Evolutionary conservation across 1,140 invertebrate genomes (phyloP).

Genomic region (Saccostrea glomerata): DNA sequence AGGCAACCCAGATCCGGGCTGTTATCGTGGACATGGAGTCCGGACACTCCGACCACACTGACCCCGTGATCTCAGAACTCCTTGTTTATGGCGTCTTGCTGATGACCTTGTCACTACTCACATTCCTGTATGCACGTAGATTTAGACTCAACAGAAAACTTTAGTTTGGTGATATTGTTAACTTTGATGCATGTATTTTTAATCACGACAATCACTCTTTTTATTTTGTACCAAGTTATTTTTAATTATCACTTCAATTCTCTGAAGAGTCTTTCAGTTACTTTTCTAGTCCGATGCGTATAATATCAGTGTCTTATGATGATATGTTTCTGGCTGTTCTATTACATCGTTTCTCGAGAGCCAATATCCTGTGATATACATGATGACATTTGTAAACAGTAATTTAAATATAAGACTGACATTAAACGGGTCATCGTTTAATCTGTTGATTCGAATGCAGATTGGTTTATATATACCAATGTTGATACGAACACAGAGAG

Average conservation of each 20-base stretch:
- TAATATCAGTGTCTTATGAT: neutral
- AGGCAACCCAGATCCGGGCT: slow-evolving; percentile 73
- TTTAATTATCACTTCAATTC: neutral
- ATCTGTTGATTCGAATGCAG: no score
- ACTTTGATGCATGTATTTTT: neutral
- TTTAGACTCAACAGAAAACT: neutral
- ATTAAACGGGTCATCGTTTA: no score
- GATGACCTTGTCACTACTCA: slow-evolving; percentile 1
- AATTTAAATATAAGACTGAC: no score
- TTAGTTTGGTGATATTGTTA: neutral
- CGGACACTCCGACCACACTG: slow-evolving; percentile 49
- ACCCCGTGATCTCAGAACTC: slow-evolving; percentile 47
- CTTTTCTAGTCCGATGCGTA: neutral
- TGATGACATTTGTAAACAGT: no score
- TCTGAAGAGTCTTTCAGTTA: neutral
- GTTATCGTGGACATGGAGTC: slow-evolving; percentile 61
- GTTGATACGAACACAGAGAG: no score
- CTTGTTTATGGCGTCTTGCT: neutral
- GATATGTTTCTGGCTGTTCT: no score
- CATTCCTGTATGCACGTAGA: neutral
- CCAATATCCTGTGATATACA: no score
- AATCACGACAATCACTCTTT: neutral
- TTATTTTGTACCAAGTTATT: neutral
- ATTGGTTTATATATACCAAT: no score
- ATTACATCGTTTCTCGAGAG: no score